Base-by-base conservation (phyloP, 2,888 invertebrate genomes). In the Ectobius pallidus region DNA sequence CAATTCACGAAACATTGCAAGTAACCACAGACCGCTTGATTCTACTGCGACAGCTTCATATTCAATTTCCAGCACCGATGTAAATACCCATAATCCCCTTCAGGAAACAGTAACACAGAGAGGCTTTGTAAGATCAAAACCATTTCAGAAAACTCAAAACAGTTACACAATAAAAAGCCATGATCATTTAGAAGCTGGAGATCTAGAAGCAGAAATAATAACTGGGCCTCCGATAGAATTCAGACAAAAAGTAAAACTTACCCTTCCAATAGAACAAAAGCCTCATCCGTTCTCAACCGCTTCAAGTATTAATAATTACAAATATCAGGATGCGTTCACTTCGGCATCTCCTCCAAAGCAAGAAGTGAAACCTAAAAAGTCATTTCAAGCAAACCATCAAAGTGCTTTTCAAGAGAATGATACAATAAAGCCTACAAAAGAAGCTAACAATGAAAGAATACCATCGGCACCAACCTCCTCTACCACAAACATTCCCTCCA, bases 41-140 rank as follows among this genome's bases (percentile, higher is more conserved):
- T 14, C 63, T 14, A 58, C 65, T 18, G n/a, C 52, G 20, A 30
- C 67, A 67, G 20, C 65, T 14, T 2, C 69, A 69, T 52, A 65
- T 3, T 34, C 52, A 25, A 14, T 6, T n/a, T 16, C 52, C 22
- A 25, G 14, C 25, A 34, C 34, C 67, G 9, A 22, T 55, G 30
- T n/a, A 32, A 55, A 46, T 25, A 14, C 72, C 18, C 6, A 32
- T 16, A n/a, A 39, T 49, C 49, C 58, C 20, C 34, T 63, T 42
- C 16, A 25, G 39, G 14, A 67, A 30, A 30, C 30, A 25, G 30
- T 30, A n/a, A 58, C 58, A 58, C 58, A 16, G 6, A 22, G 58
- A 58, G 58, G 58, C 11, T n/a, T 30, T 30, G 7, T 30, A 30
- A 58, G 58, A 58, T n/a, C 3, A 32, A 34, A 34, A 34, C 34